Percentiles rank a stretch among this genome's conserved stretches.
These are phyloP conservation scores for Platichthys stellatus DNA, from an alignment of 2,113 vertebrate species.

Conservation along the genomic window DNA sequence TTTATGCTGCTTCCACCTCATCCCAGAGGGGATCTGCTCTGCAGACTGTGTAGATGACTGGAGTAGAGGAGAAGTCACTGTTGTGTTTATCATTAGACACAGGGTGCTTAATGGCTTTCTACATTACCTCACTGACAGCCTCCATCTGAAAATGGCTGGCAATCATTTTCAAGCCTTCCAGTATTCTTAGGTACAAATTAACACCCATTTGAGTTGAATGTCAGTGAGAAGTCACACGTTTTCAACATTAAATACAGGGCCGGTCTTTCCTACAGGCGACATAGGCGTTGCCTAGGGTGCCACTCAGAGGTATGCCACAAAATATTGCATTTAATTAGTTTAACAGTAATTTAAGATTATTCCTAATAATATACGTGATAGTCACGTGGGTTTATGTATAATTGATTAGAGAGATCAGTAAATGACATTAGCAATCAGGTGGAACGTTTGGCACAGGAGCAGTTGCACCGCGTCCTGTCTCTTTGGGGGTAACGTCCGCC, in stretches of 20 bases:
- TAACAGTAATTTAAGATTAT: too few species aligned
- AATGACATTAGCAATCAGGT: too few species aligned
- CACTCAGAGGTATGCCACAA: too few species aligned
- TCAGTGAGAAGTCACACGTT: background rate
- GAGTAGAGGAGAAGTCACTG: background rate
- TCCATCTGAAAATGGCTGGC: background rate
- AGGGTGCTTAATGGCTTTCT: background rate
- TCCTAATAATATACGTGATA: too few species aligned
- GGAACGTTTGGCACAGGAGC: too few species aligned
- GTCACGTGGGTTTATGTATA: too few species aligned
- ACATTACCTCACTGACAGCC: constrained; percentile 2
- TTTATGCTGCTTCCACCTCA: constrained; percentile 15
- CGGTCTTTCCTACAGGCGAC: too few species aligned
- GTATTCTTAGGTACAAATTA: background rate
- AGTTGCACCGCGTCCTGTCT: too few species aligned
- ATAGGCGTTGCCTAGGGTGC: too few species aligned
- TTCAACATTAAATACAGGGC: background rate
- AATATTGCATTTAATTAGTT: too few species aligned
- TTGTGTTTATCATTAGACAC: background rate
- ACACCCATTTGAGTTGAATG: background rate
- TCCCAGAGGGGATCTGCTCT: constrained; percentile 22
- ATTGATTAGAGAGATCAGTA: too few species aligned
- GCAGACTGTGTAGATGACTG: constrained; percentile 6
- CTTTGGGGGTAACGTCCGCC: too few species aligned
- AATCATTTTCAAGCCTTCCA: background rate